Percentiles rank a stretch among this genome's conserved stretches.
phyloP scores from a whole-genome alignment of 2,113 vertebrate species.

The Phrynosoma blainvillii region DNA sequence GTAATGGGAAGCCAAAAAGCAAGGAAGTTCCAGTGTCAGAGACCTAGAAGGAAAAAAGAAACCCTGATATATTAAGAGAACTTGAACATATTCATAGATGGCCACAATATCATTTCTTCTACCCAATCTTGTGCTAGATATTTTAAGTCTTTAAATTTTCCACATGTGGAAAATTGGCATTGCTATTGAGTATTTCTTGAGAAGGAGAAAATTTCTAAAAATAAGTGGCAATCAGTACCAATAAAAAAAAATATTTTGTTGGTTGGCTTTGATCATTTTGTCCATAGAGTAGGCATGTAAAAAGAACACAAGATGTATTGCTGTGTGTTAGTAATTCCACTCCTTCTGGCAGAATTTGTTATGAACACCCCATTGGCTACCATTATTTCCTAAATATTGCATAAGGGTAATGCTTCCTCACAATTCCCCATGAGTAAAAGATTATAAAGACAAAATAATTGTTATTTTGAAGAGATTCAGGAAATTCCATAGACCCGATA shows the following conservation, averaged over 20 bases:
- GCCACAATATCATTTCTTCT: background rate
- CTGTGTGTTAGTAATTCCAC: constrained; percentile 37
- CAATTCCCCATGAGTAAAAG: constrained; percentile 36
- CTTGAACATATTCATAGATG: background rate
- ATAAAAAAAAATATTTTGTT: rapidly evolving
- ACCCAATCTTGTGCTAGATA: background rate
- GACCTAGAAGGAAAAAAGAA: background rate
- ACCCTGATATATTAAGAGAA: background rate
- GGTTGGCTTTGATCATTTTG: constrained; percentile 39
- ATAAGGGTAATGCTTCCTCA: constrained; percentile 36
- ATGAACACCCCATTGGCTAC: constrained; percentile 49
- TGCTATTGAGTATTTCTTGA: background rate
- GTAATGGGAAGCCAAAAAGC: background rate
- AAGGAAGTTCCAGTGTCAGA: background rate
- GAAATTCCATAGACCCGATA: background rate
- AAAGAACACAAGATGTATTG: constrained; percentile 41
- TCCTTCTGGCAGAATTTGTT: constrained; percentile 40
- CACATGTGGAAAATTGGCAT: background rate
- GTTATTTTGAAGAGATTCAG: background rate
- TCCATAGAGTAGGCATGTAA: constrained; percentile 17
- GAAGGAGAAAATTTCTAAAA: background rate
- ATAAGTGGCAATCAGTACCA: background rate
- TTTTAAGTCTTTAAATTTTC: background rate
- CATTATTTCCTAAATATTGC: constrained; percentile 34
- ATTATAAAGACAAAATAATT: constrained; percentile 20